Conservation (phyloP, 2,888 invertebrate genomes). For the Eugnorisma glareosa region DNA sequence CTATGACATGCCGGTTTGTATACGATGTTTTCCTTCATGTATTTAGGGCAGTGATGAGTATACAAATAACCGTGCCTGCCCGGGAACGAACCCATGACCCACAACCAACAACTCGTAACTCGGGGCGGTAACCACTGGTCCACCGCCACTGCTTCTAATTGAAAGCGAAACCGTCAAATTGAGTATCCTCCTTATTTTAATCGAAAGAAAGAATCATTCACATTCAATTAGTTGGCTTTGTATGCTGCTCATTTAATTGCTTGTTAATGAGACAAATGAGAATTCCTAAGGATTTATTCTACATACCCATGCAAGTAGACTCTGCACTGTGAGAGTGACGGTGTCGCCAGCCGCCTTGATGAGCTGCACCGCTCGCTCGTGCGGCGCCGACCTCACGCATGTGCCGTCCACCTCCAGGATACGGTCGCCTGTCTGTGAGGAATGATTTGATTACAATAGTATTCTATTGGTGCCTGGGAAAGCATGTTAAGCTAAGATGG, state of each 20-base stretch:
- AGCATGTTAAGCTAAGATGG: not conserved
- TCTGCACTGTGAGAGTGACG: slow-evolving; percentile 97
- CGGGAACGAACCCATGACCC: not conserved
- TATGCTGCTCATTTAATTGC: not conserved
- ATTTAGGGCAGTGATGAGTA: not conserved
- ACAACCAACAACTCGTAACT: not conserved
- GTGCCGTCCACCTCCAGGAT: slow-evolving; percentile 97
- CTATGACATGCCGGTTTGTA: not conserved
- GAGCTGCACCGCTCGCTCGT: slow-evolving; percentile 98
- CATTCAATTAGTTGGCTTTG: slow-evolving; percentile 23
- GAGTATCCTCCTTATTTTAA: not conserved
- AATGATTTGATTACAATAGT: not conserved
- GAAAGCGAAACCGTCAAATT: not conserved
- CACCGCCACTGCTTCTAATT: not conserved
- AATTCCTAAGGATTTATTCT: not conserved
- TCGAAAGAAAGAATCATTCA: not conserved
- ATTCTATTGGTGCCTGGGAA: not conserved
- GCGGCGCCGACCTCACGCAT: slow-evolving; percentile 97
- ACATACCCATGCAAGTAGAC: slow-evolving; percentile 90
- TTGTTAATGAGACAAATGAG: not conserved
- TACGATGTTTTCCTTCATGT: not conserved
- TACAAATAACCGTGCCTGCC: not conserved
- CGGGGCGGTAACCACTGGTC: not conserved
- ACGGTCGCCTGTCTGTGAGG: slow-evolving; percentile 94
- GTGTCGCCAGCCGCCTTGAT: slow-evolving; percentile 97